phyloP scores from a whole-genome alignment of 1,140 invertebrate species.

The Bombus affinis region DNA sequence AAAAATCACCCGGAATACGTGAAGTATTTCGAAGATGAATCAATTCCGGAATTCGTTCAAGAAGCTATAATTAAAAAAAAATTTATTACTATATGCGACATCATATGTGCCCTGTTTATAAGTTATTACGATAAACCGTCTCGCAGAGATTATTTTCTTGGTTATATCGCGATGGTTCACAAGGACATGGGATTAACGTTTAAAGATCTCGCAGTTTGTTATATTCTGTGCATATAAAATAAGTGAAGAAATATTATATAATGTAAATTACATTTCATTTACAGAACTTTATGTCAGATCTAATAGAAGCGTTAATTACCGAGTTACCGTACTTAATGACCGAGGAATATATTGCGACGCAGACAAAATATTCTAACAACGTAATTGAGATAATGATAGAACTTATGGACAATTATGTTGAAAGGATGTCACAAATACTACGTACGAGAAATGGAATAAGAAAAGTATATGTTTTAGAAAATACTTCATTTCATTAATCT shows the following conservation, averaged over 20 bases:
- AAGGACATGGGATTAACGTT: constrained; percentile 32
- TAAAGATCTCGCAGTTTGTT: background rate
- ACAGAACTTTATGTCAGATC: constrained; percentile 14
- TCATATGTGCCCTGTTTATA: constrained; percentile 24
- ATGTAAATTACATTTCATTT: background rate
- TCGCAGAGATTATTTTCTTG: constrained; percentile 42
- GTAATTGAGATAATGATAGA: background rate
- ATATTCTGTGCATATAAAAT: background rate
- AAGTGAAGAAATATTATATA: background rate
- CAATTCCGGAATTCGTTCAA: constrained; percentile 9
- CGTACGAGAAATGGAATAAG: no score
- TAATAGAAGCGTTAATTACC: background rate
- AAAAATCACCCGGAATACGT: constrained; percentile 18
- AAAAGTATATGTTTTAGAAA: background rate
- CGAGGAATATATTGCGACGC: background rate
- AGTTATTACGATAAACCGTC: constrained; percentile 42
- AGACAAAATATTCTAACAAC: background rate
- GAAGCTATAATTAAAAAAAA: constrained; percentile 53
- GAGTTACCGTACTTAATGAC: constrained; percentile 12
- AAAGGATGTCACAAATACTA: background rate
- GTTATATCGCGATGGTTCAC: constrained; percentile 57
- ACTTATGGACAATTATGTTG: background rate
- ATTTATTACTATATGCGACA: constrained; percentile 36
- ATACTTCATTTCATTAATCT: no score
- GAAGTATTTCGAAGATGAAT: constrained; percentile 15